Evolutionary conservation across 1,140 invertebrate species (phyloP).

Genomic region (Theocolax elegans): DNA sequence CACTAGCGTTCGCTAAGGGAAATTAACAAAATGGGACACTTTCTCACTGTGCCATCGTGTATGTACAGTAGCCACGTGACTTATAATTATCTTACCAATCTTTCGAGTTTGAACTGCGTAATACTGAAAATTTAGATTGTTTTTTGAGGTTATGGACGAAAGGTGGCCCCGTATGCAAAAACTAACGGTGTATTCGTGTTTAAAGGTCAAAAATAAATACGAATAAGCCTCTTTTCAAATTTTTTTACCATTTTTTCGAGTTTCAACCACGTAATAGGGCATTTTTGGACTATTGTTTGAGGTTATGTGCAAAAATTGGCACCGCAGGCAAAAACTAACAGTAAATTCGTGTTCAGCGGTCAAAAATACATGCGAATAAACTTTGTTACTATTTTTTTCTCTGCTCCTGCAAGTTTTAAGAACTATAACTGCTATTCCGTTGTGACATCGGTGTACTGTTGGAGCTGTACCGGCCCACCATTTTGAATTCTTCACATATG

Average conservation of each 20-base stretch:
- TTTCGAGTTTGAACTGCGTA: neutral
- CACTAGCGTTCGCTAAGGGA: too few species aligned
- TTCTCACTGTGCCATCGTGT: too few species aligned
- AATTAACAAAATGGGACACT: too few species aligned
- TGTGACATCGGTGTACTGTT: neutral
- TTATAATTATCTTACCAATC: too few species aligned
- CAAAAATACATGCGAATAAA: neutral
- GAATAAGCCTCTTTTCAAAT: too few species aligned
- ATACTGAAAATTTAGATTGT: neutral
- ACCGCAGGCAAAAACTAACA: neutral
- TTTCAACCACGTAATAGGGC: neutral
- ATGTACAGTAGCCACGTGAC: too few species aligned
- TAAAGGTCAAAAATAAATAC: neutral
- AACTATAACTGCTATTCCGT: too few species aligned
- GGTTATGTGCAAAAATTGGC: neutral
- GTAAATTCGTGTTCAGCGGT: neutral
- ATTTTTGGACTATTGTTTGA: neutral
- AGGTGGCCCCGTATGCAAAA: neutral
- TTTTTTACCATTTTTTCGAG: too few species aligned
- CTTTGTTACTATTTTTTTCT: too few species aligned
- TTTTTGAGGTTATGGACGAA: neutral
- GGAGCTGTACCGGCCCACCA: neutral
- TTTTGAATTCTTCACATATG: neutral
- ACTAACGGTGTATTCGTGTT: neutral
- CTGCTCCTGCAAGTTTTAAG: too few species aligned